A percentile compares a stretch with the other conserved stretches of the same genome.
These are phyloP conservation scores for Cryptocheilus praepositus DNA, from an alignment of 2,888 invertebrate species.

Conservation along the genomic window DNA sequence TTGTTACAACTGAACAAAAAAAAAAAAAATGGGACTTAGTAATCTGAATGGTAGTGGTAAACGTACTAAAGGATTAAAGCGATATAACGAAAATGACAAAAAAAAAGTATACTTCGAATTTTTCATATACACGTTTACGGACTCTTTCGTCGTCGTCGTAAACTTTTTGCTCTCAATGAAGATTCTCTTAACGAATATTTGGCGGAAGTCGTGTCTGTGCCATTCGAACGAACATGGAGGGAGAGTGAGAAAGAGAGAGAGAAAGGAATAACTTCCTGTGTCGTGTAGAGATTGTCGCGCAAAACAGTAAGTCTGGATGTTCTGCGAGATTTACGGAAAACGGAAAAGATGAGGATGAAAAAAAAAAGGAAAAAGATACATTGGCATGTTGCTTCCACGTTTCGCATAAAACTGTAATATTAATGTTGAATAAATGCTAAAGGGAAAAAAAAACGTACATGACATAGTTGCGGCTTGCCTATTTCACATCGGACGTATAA, in stretches of 20 bases:
- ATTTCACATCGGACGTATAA: conserved; percentile 8
- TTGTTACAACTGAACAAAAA: conserved; percentile 23
- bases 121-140: conserved; percentile 14
- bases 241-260: too few species aligned
- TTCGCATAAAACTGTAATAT: conserved; percentile 37
- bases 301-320: too few species aligned
- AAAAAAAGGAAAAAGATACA: conserved; percentile 17
- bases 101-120: not conserved
- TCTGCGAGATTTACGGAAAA: too few species aligned
- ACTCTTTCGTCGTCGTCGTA: conserved; percentile 18
- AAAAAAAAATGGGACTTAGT: conserved; percentile 11
- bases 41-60: conserved; percentile 14
- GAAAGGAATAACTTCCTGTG: too few species aligned
- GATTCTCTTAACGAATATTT: too few species aligned
- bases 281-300: too few species aligned
- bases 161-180: too few species aligned
- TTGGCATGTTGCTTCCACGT: conserved; percentile 42
- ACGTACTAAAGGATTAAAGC: conserved; percentile 4
- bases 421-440: conserved; percentile 29
- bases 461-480: conserved; percentile 28
- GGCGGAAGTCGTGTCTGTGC: not conserved
- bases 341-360: too few species aligned
- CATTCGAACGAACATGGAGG: too few species aligned
- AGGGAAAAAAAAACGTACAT: conserved; percentile 27
- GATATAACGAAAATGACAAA: not conserved